Evolutionary conservation across 1,140 invertebrate species (phyloP).

Genomic region (Tetragonula clypearis): DNA sequence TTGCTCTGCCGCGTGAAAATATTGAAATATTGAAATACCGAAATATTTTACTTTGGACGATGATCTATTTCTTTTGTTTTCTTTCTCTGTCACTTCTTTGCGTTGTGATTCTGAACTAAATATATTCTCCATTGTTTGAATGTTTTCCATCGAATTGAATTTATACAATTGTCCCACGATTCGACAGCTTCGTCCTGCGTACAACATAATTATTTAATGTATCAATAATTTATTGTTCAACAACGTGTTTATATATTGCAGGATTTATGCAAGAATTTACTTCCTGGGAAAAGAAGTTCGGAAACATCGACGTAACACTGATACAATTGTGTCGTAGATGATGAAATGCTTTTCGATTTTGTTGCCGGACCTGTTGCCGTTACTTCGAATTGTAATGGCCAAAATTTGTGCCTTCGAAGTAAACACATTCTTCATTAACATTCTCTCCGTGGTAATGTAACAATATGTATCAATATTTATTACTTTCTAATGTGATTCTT

Average conservation of each 20-base stretch:
- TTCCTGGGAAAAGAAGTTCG: conserved; percentile 71
- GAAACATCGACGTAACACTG: conserved; percentile 70
- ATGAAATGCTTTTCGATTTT: conserved; percentile 12
- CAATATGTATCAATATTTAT: not conserved
- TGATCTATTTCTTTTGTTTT: conserved; percentile 33
- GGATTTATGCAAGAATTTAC: conserved; percentile 52
- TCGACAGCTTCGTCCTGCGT: conserved; percentile 56
- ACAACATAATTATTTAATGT: not conserved
- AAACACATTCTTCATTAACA: conserved; percentile 5
- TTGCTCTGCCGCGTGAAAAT: too few species aligned
- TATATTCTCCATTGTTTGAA: conserved; percentile 44
- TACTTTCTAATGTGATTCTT: conserved; percentile 65
- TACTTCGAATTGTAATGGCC: conserved; percentile 69
- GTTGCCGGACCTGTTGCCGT: not conserved
- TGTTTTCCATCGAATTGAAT: conserved; percentile 1
- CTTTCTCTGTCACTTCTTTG: conserved; percentile 38
- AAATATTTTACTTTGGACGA: conserved; percentile 24
- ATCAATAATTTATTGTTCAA: not conserved
- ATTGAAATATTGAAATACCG: not conserved
- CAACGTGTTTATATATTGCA: not conserved
- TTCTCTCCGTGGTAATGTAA: not conserved
- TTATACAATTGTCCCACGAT: conserved; percentile 59
- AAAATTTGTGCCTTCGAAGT: conserved; percentile 63
- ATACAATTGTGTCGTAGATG: conserved; percentile 51
- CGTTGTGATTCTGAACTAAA: conserved; percentile 22